Percentiles rank a stretch among this genome's conserved stretches.
Evolutionary conservation across 2,888 invertebrate genomes (phyloP).

Genomic region (Perizoma flavofasciatum): DNA sequence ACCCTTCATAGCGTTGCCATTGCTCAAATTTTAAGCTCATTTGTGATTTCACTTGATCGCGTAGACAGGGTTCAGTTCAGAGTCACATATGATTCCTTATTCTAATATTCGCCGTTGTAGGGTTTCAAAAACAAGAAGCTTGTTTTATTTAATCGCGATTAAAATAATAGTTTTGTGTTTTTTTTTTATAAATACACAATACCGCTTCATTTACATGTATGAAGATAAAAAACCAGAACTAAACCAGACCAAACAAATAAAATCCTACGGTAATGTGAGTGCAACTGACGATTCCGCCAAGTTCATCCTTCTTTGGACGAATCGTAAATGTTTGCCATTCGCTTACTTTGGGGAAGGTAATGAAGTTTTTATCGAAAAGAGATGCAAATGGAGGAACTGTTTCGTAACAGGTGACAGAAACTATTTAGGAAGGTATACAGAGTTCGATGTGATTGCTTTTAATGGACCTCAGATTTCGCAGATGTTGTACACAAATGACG

Average conservation of each 20-base stretch:
- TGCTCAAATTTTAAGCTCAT: not conserved
- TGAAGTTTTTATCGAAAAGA: constrained; percentile 52
- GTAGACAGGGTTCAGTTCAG: not conserved
- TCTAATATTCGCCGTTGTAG: not conserved
- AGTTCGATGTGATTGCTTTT: constrained; percentile 62
- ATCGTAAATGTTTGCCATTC: constrained; percentile 53
- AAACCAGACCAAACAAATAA: not conserved
- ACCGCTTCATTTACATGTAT: constrained; percentile 2
- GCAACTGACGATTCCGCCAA: constrained; percentile 4
- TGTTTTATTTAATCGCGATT: constrained; percentile 8
- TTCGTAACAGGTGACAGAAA: constrained; percentile 58
- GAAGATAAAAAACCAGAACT: not conserved
- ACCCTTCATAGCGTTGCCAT: constrained; percentile 1
- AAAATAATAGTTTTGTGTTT: constrained; percentile 10
- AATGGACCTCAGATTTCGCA: constrained; percentile 54
- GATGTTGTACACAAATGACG: constrained; percentile 35
- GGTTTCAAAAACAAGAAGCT: constrained; percentile 5
- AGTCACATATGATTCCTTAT: constrained; percentile 4
- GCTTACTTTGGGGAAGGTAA: constrained; percentile 57
- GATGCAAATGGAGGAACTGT: constrained; percentile 62
- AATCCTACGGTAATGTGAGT: not conserved
- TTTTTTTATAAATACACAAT: constrained; percentile 5
- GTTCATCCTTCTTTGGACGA: constrained; percentile 66
- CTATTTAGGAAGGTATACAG: constrained; percentile 48
- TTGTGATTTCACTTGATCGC: not conserved